Evolutionary conservation across 1,140 invertebrate genomes (phyloP).

Genomic region (Zaprionus gabonicus): DNA sequence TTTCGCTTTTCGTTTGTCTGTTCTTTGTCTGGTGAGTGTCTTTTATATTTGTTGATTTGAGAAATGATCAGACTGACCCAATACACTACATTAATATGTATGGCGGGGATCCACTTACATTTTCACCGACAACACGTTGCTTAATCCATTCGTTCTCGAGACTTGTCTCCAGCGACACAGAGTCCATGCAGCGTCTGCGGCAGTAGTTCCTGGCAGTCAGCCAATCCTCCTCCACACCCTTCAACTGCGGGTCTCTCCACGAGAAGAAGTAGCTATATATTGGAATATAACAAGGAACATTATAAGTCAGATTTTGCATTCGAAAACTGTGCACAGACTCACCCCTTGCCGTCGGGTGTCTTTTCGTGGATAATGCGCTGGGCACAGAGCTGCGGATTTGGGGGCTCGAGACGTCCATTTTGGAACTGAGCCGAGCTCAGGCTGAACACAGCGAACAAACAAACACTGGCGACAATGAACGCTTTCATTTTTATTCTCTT

Average conservation of each 20-base stretch:
- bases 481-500: conserved; percentile 84
- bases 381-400: conserved; percentile 89
- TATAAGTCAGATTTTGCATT: neutral
- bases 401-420: conserved; percentile 89
- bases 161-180: conserved; percentile 91
- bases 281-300: conserved; percentile 1
- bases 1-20: conserved; percentile 18
- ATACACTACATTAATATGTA: neutral
- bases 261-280: conserved; percentile 90
- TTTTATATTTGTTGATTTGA: neutral
- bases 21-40: conserved; percentile 10
- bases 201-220: conserved; percentile 92
- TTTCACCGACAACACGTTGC: conserved; percentile 89
- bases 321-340: conserved; percentile 40
- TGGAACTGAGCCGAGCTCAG: conserved; percentile 88
- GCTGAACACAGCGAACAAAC: conserved; percentile 85
- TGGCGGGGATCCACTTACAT: conserved; percentile 85
- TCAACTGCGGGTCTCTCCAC: conserved; percentile 91
- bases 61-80: neutral
- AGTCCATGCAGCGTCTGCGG: conserved; percentile 93
- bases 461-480: conserved; percentile 80
- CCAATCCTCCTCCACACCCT: conserved; percentile 92
- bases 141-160: conserved; percentile 94
- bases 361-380: conserved; percentile 89
- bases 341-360: conserved; percentile 86